Percentiles rank a stretch among this genome's conserved stretches.
Conservation (phyloP, 2,113 vertebrate genomes). For the Macrotus californicus region DNA sequence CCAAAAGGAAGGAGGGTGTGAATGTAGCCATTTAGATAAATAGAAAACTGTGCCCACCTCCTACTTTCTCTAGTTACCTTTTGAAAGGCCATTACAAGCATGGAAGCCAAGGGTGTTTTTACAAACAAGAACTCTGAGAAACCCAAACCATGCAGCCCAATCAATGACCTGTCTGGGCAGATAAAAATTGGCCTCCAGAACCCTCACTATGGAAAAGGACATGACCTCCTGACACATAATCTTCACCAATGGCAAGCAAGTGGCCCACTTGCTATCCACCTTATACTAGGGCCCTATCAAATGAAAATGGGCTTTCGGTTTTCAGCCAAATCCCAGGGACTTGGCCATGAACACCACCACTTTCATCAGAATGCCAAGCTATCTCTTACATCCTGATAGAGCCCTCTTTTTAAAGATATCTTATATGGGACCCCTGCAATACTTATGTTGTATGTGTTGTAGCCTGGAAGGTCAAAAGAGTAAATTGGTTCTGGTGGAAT, state of each 20-base stretch:
- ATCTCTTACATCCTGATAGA: constrained; percentile 46
- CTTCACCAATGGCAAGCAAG: neutral
- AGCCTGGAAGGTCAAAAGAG: constrained; percentile 6
- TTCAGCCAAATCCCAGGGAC: constrained; percentile 41
- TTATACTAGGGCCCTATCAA: constrained; percentile 18
- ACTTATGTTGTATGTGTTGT: neutral
- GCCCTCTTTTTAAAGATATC: constrained; percentile 35
- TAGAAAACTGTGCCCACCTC: constrained; percentile 33
- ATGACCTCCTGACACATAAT: constrained; percentile 7
- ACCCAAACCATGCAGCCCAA: neutral
- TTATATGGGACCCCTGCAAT: neutral
- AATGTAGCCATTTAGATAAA: constrained; percentile 37
- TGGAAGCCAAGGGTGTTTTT: constrained; percentile 30
- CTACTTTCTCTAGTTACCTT: constrained; percentile 40
- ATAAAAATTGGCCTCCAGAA: constrained; percentile 30
- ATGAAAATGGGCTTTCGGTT: constrained; percentile 47
- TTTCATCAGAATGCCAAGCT: constrained; percentile 57
- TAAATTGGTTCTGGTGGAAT: constrained; percentile 47
- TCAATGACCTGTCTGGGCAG: constrained; percentile 8
- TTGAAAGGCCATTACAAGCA: constrained; percentile 18
- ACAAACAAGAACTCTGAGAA: constrained; percentile 46
- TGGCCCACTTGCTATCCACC: neutral
- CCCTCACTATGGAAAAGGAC: neutral
- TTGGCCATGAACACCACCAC: constrained; percentile 42
- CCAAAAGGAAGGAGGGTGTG: neutral